phyloP scores from a whole-genome alignment of 2,797 vertebrate species.

The Cuniculus paca region DNA sequence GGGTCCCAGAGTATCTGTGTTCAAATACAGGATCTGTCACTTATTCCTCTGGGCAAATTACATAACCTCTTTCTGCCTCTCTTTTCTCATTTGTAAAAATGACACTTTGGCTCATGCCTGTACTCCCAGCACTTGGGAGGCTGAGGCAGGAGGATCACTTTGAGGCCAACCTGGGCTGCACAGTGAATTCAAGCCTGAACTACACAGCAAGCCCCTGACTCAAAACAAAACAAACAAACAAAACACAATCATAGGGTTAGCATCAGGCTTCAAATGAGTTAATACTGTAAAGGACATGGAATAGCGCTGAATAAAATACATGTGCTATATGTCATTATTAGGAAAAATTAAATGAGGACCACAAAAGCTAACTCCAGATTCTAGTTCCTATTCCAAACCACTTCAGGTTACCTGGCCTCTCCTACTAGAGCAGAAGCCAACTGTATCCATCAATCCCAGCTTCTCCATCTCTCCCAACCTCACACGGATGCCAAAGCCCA shows the following conservation, averaged over 20 bases:
- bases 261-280: conserved; percentile 4
- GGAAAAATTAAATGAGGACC: not conserved
- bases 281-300: not conserved
- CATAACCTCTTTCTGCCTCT: not conserved
- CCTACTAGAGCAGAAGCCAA: not conserved
- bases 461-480: not conserved
- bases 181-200: not conserved
- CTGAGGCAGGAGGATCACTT: not conserved
- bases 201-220: not conserved
- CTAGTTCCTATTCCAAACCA: not conserved
- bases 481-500: not conserved
- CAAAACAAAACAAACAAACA: not conserved
- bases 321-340: not conserved
- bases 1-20: not conserved
- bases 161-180: not conserved
- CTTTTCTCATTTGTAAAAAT: not conserved
- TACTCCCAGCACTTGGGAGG: not conserved
- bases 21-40: not conserved
- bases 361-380: not conserved
- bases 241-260: not conserved
- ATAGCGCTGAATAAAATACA: not conserved
- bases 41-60: not conserved
- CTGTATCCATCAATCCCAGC: not conserved
- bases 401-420: not conserved
- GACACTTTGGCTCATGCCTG: not conserved